These are phyloP conservation scores for Stigmatopora nigra DNA, from an alignment of 2,113 vertebrate species.

Conservation along the genomic window DNA sequence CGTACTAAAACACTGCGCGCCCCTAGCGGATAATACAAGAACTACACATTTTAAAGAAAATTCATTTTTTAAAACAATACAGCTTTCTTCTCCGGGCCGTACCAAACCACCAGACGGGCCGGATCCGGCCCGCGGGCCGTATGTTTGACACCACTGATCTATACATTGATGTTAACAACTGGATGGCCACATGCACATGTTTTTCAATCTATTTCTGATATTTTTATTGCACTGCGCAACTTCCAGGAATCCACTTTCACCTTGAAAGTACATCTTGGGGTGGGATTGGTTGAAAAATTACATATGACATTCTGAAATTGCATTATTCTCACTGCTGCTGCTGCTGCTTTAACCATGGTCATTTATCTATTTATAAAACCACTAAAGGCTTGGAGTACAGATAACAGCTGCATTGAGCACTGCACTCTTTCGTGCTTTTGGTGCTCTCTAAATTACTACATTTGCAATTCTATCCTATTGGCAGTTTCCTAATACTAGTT, in stretches of 20 bases:
- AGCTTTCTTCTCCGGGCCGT: too few species aligned
- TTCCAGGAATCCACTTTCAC: conserved; percentile 16
- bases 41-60: too few species aligned
- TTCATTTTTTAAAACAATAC: too few species aligned
- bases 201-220: neutral
- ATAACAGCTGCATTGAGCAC: conserved; percentile 43
- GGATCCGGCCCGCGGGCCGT: too few species aligned
- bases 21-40: too few species aligned
- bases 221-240: conserved; percentile 21
- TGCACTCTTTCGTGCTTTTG: conserved; percentile 14
- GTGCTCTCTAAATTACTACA: conserved; percentile 5
- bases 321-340: conserved; percentile 46
- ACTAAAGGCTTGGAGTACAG: conserved; percentile 42
- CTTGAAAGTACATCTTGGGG: conserved; percentile 28
- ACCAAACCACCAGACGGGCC: too few species aligned
- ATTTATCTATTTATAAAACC: conserved; percentile 61
- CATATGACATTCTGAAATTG: conserved; percentile 38
- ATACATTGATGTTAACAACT: neutral
- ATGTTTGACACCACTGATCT: too few species aligned
- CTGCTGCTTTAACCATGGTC: conserved; percentile 35
- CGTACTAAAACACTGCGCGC: too few species aligned
- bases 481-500: neutral
- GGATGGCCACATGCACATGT: neutral
- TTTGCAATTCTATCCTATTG: neutral
- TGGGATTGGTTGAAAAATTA: conserved; percentile 44